Conservation (phyloP, 2,888 invertebrate genomes). For the Isoperla grammatica region DNA sequence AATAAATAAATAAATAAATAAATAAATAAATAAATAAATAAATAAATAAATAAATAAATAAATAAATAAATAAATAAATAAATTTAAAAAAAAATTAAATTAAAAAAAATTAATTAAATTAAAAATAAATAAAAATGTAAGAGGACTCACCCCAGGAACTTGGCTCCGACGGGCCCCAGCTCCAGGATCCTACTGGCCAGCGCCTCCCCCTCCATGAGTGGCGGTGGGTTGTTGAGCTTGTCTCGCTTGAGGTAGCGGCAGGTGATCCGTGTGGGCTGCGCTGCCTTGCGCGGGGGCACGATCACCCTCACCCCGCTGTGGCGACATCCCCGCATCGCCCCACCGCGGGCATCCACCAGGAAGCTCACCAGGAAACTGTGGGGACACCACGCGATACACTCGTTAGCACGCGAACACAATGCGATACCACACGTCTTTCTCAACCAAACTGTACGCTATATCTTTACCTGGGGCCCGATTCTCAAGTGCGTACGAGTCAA, state of each 20-base stretch:
- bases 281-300: constrained; percentile 92
- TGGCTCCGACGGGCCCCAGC: constrained; percentile 91
- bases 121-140: no score
- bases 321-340: constrained; percentile 97
- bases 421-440: background rate
- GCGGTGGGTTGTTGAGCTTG: constrained; percentile 80
- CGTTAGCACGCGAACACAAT: background rate
- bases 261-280: constrained; percentile 93
- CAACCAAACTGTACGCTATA: no score
- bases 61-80: no score
- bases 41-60: no score
- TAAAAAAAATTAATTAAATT: no score
- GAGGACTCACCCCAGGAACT: constrained; percentile 81
- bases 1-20: no score
- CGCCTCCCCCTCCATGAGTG: constrained; percentile 97
- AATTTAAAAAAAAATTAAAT: no score
- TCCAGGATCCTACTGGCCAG: constrained; percentile 91
- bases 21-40: no score
- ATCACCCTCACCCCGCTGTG: constrained; percentile 96
- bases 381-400: background rate
- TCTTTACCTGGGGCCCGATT: no score
- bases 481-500: no score
- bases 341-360: constrained; percentile 98
- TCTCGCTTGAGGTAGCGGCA: constrained; percentile 80
- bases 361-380: constrained; percentile 95